Percentiles rank a stretch among this genome's conserved stretches.
Evolutionary conservation across 2,888 invertebrate species (phyloP).

Genomic region (Idaea straminata): DNA sequence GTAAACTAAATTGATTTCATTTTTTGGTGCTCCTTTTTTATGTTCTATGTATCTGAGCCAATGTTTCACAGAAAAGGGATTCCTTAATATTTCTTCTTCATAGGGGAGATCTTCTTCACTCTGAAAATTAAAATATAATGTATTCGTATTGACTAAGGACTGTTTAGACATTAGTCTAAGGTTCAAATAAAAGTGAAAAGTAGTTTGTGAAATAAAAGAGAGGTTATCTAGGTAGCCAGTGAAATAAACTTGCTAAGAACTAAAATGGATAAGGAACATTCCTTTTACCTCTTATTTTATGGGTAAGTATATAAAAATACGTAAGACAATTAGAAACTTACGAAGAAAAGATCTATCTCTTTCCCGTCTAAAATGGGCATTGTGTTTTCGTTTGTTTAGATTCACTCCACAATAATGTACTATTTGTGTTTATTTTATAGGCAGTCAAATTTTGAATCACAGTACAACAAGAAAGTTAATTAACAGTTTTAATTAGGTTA

Average conservation of each 20-base stretch:
- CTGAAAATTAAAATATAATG: conserved; percentile 65
- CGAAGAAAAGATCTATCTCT: conserved; percentile 75
- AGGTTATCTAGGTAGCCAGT: no score
- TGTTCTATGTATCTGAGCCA: conserved; percentile 99
- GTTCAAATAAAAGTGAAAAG: no score
- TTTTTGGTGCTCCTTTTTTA: conserved; percentile 90
- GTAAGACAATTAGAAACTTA: conserved; percentile 48
- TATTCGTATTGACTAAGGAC: no score
- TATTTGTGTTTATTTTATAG: not conserved
- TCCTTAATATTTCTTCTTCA: conserved; percentile 98
- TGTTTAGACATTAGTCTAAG: no score
- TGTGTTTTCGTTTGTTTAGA: conserved; percentile 17
- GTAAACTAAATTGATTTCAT: conserved; percentile 94
- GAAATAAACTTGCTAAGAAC: no score
- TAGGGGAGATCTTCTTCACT: conserved; percentile 97
- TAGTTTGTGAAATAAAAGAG: no score
- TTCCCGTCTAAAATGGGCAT: conserved; percentile 73
- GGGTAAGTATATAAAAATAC: no score
- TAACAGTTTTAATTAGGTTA: no score
- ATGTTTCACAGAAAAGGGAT: conserved; percentile 98
- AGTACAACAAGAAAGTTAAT: no score
- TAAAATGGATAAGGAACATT: no score
- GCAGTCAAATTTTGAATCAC: not conserved
- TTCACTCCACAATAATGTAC: not conserved
- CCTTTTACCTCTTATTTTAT: no score